phyloP scores from a whole-genome alignment of 2,113 vertebrate genomes.

The Grammomys dolichurus region DNA sequence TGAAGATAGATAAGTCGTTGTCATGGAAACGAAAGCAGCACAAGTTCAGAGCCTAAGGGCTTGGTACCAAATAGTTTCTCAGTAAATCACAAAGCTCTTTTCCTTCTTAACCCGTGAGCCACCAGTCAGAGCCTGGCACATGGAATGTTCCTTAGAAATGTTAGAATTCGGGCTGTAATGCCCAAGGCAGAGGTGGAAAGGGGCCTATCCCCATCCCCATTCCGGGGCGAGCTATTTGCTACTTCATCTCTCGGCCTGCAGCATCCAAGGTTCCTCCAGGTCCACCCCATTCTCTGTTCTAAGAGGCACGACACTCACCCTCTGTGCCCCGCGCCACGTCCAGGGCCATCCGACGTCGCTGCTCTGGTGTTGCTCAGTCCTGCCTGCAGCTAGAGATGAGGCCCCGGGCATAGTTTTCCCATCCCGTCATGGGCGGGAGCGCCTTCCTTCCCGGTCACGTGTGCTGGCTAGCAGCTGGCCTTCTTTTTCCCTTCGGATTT shows the following conservation, averaged over 20 bases:
- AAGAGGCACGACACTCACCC: constrained; percentile 61
- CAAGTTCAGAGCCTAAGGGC: background rate
- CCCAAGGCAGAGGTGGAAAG: background rate
- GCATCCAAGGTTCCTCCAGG: background rate
- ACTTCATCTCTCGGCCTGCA: fast-evolving
- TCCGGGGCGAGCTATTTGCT: background rate
- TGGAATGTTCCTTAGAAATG: background rate
- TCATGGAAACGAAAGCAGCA: background rate
- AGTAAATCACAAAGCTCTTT: background rate
- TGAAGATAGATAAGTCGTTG: background rate
- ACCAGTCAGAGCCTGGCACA: background rate
- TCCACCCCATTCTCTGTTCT: background rate
- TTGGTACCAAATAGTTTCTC: background rate
- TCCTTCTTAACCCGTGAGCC: background rate
- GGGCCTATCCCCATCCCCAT: background rate
- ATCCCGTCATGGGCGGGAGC: constrained; percentile 86
- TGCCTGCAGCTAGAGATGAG: constrained; percentile 65
- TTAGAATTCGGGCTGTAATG: background rate
- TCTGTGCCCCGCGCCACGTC: constrained; percentile 3
- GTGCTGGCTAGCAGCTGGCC: constrained; percentile 47
- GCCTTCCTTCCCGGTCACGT: constrained; percentile 85
- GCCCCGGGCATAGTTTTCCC: constrained; percentile 88
- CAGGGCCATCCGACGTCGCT: background rate
- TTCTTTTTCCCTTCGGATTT: background rate
- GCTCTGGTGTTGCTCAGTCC: background rate